These are phyloP conservation scores for Ganaspis brasiliensis DNA, from an alignment of 2,888 invertebrate genomes.

Conservation along the genomic window DNA sequence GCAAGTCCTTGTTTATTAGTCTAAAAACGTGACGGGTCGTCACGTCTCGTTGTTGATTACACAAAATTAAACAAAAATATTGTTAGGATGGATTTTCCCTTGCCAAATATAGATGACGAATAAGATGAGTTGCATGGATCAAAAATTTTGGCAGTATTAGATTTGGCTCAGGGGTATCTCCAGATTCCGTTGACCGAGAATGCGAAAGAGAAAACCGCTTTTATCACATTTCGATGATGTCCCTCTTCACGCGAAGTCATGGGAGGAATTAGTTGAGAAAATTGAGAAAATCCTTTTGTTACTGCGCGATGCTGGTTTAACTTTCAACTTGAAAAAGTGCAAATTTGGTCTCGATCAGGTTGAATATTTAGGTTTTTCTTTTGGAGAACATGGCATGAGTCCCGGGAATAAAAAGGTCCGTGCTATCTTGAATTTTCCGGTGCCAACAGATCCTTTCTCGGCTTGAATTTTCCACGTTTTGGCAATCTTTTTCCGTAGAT, in stretches of 20 bases:
- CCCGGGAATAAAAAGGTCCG: slow-evolving; percentile 55
- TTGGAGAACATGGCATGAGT: slow-evolving; percentile 18
- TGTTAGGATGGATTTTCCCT: slow-evolving; percentile 53
- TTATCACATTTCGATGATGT: slow-evolving; percentile 60
- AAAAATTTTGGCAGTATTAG: slow-evolving; percentile 52
- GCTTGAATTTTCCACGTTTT: slow-evolving; percentile 42
- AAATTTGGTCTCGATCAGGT: slow-evolving; percentile 61
- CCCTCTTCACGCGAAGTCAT: not conserved
- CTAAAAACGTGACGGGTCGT: slow-evolving; percentile 41
- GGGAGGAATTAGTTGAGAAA: slow-evolving; percentile 8
- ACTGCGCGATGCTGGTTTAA: slow-evolving; percentile 60
- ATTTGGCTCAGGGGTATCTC: slow-evolving; percentile 46
- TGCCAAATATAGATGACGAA: slow-evolving; percentile 51
- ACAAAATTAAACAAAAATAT: slow-evolving; percentile 48
- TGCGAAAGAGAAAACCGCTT: slow-evolving; percentile 49
- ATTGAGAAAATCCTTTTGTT: not conserved
- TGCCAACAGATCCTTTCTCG: slow-evolving; percentile 24
- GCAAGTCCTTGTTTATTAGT: slow-evolving; percentile 51
- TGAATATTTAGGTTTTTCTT: slow-evolving; percentile 65
- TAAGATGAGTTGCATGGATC: slow-evolving; percentile 52
- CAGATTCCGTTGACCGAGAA: slow-evolving; percentile 44
- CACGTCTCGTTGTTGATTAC: slow-evolving; percentile 49
- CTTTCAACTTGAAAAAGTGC: slow-evolving; percentile 66
- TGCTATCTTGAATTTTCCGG: slow-evolving; percentile 48
- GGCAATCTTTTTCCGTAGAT: slow-evolving; percentile 47